A percentile compares a stretch with the other conserved stretches of the same genome.
These are phyloP conservation scores for Leptinotarsa peninsularis DNA, from an alignment of 2,888 invertebrate genomes.

Conservation along the genomic window DNA sequence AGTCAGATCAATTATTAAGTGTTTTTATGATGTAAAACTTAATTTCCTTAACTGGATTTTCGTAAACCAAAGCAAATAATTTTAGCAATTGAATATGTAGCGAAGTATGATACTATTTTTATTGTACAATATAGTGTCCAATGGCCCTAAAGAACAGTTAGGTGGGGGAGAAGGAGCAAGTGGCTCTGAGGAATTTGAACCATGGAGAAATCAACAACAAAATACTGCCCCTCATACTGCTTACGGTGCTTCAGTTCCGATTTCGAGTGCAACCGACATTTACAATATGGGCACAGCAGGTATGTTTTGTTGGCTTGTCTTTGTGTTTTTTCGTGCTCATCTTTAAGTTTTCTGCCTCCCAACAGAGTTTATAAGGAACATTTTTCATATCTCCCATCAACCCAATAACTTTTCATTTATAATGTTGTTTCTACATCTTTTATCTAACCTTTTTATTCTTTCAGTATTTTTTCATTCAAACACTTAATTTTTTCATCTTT, in stretches of 20 bases:
- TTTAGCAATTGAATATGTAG: too few species aligned
- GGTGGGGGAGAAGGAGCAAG: constrained; percentile 74
- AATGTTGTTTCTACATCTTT: background rate
- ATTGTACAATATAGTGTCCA: constrained; percentile 70
- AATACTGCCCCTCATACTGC: constrained; percentile 69
- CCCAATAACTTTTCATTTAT: constrained; percentile 13
- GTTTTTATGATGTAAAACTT: too few species aligned
- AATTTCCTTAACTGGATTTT: too few species aligned
- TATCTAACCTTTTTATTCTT: background rate
- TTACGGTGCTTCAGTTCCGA: constrained; percentile 69
- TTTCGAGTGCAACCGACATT: constrained; percentile 78
- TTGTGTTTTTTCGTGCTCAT: background rate
- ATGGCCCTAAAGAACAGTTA: constrained; percentile 84
- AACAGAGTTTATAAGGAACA: too few species aligned
- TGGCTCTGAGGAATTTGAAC: constrained; percentile 75
- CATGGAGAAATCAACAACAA: constrained; percentile 81
- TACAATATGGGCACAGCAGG: constrained; percentile 75
- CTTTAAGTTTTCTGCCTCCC: background rate
- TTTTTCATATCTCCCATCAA: background rate
- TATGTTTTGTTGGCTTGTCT: constrained; percentile 34
- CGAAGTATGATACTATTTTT: background rate
- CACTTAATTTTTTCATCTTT: too few species aligned
- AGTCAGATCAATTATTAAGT: too few species aligned
- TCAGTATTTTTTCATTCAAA: too few species aligned
- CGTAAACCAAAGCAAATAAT: too few species aligned